Evolutionary conservation across 2,888 invertebrate genomes (phyloP).

Genomic region (Tinea semifulvella): DNA sequence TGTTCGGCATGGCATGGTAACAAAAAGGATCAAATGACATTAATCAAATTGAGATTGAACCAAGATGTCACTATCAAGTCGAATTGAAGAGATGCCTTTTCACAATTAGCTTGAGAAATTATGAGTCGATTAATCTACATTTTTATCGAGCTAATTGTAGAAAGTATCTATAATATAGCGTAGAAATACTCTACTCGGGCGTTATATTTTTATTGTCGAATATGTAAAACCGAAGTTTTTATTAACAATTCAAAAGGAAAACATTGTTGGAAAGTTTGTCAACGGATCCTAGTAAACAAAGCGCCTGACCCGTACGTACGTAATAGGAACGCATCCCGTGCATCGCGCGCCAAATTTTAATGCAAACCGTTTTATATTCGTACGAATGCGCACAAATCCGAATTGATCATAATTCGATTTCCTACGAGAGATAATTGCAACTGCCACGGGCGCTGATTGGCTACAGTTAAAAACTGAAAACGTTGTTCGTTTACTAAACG

Average conservation of each 20-base stretch:
- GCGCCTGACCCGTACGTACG: slow-evolving; percentile 39
- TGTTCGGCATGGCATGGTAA: no score
- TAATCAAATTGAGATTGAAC: no score
- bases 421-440: slow-evolving; percentile 63
- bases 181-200: no score
- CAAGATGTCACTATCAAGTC: no score
- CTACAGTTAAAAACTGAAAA: slow-evolving; percentile 44
- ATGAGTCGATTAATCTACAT: no score
- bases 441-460: slow-evolving; percentile 65
- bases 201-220: no score
- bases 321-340: slow-evolving; percentile 63
- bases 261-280: slow-evolving; percentile 9
- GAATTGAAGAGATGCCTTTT: no score
- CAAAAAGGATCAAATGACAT: no score
- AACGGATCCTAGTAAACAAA: slow-evolving; percentile 48
- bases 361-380: slow-evolving; percentile 68
- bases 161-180: no score
- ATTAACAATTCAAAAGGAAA: slow-evolving; percentile 31
- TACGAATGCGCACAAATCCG: slow-evolving; percentile 64
- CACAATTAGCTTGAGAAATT: no score
- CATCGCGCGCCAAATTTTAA: slow-evolving; percentile 64
- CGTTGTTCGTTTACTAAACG: slow-evolving; percentile 21
- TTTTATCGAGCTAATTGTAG: no score
- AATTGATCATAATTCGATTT: slow-evolving; percentile 69
- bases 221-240: slow-evolving; percentile 26